Evolutionary conservation across 92 coral and sea anemone species (phyloP).

Genomic region (Bergia puertoricense): DNA sequence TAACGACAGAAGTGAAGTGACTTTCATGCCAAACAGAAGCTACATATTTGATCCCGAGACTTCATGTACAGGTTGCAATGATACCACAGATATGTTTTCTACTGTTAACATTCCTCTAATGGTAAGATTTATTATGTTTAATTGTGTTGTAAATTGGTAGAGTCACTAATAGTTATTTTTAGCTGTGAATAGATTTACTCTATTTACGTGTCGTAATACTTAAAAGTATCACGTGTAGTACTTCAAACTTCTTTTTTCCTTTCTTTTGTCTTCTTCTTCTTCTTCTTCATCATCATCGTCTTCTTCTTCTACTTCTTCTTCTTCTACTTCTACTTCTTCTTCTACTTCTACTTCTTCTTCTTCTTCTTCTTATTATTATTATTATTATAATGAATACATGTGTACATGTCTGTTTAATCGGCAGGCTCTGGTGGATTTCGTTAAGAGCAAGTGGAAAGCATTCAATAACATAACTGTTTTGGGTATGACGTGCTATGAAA

Average conservation of each 20-base stretch:
- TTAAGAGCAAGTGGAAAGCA: slow-evolving; percentile 36
- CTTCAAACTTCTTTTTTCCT: too few relatives aligned
- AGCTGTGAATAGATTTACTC: too few relatives aligned
- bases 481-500: slow-evolving; percentile 12
- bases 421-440: slow-evolving; percentile 39
- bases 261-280: too few relatives aligned
- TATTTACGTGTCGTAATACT: too few relatives aligned
- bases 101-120: slow-evolving; percentile 85
- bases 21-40: slow-evolving; percentile 84
- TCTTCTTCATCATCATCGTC: too few relatives aligned
- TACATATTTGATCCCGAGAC: slow-evolving; percentile 84
- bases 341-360: too few relatives aligned
- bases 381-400: not conserved
- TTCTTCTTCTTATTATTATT: not conserved
- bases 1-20: slow-evolving; percentile 60
- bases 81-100: slow-evolving; percentile 60
- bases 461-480: not conserved
- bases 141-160: too few relatives aligned
- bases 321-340: too few relatives aligned
- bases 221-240: too few relatives aligned
- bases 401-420: not conserved
- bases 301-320: too few relatives aligned
- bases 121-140: slow-evolving; percentile 51
- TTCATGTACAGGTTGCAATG: slow-evolving; percentile 84
- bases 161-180: too few relatives aligned